phyloP scores from a whole-genome alignment of 2,888 invertebrate genomes.

The Melieria omissa region DNA sequence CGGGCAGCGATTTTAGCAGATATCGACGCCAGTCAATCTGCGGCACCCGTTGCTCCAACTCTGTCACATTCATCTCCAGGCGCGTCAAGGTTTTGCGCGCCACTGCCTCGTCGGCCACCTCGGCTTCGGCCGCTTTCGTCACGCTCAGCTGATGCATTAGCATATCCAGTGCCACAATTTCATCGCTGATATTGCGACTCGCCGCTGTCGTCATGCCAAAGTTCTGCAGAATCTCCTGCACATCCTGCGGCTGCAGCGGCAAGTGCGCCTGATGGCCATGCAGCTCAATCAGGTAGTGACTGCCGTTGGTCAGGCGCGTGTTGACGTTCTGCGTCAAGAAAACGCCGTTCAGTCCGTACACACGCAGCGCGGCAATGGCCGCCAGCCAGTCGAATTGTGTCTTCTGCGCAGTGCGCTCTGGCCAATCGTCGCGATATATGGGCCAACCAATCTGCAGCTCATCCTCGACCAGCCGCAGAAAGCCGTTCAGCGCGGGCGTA shows the following conservation, averaged over 20 bases:
- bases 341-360: constrained; percentile 53
- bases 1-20: constrained; percentile 43
- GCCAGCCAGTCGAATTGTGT: constrained; percentile 54
- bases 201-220: constrained; percentile 51
- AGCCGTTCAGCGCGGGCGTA: constrained; percentile 50
- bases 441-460: constrained; percentile 55
- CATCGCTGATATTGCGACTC: constrained; percentile 42
- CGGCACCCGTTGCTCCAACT: constrained; percentile 45
- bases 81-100: constrained; percentile 6
- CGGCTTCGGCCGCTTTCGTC: constrained; percentile 26
- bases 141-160: constrained; percentile 46
- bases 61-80: constrained; percentile 40
- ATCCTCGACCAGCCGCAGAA: constrained; percentile 47
- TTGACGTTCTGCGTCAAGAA: constrained; percentile 53
- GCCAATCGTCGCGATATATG: constrained; percentile 50
- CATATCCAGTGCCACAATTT: constrained; percentile 50
- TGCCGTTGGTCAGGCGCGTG: constrained; percentile 51
- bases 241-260: constrained; percentile 29
- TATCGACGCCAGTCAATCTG: constrained; percentile 54
- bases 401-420: constrained; percentile 50
- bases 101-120: constrained; percentile 24
- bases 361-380: constrained; percentile 49
- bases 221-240: constrained; percentile 44
- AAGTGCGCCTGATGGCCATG: constrained; percentile 44
- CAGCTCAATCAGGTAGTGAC: constrained; percentile 51